These are phyloP conservation scores for Patella caerulea DNA, from an alignment of 2,888 invertebrate genomes.

Conservation along the genomic window DNA sequence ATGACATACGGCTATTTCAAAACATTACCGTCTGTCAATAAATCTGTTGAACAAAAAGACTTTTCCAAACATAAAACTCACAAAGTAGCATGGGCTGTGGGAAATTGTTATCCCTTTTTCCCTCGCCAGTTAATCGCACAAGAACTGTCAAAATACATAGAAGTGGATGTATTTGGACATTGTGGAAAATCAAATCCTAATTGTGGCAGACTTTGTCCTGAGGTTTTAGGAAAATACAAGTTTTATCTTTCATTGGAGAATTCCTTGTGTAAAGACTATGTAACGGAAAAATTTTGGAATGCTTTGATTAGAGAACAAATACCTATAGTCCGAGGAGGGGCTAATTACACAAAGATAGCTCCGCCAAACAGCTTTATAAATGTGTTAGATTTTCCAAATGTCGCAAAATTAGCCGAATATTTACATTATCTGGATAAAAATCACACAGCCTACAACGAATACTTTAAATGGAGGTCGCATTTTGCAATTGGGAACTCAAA, in stretches of 20 bases:
- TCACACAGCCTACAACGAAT: conserved; percentile 22
- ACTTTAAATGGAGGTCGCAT: conserved; percentile 13
- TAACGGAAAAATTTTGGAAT: conserved; percentile 38
- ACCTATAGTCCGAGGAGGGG: conserved; percentile 36
- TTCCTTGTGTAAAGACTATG: conserved; percentile 37
- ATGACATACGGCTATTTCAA: too few species aligned
- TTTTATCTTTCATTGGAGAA: conserved; percentile 44
- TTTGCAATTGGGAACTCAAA: not conserved
- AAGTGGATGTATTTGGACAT: conserved; percentile 32
- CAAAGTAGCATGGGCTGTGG: conserved; percentile 26
- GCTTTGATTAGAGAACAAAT: conserved; percentile 26
- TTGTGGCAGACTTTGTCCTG: conserved; percentile 23
- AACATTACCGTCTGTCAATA: too few species aligned
- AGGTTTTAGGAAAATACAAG: conserved; percentile 30
- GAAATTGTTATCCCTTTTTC: conserved; percentile 20
- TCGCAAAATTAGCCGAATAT: conserved; percentile 25
- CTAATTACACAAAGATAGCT: conserved; percentile 31
- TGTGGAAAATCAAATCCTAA: conserved; percentile 31
- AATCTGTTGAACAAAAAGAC: too few species aligned
- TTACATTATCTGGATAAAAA: conserved; percentile 24
- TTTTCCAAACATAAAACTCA: conserved; percentile 6
- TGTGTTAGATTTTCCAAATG: conserved; percentile 23
- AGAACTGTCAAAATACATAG: conserved; percentile 29
- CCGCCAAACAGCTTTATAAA: conserved; percentile 27
- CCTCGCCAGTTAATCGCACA: conserved; percentile 22